Base-by-base conservation (phyloP, 1,140 invertebrate genomes). In the Rhopalosiphum padi region DNA sequence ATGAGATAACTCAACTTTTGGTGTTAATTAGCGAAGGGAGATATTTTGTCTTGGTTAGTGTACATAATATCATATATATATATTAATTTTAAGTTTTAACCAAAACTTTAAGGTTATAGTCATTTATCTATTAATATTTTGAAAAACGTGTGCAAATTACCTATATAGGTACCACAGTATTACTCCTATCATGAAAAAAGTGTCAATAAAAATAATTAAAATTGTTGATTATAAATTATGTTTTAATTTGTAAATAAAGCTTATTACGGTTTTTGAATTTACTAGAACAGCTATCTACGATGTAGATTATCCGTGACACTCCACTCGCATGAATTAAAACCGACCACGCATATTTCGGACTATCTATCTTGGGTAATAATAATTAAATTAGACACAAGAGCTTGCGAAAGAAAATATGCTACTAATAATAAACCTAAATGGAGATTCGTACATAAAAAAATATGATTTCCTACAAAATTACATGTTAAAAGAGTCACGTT, bases 401-500 rank as follows among this genome's bases (percentile, higher is more conserved):
- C 37, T 89, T 30, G 89, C 37, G 30, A 43, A 68, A 68, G n/a
- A 90, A 90, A 41, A 90, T 22, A 60, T 60, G 68, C 23, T 43
- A 68, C 41, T 68, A 68, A 68, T 90, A 90, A 90, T 68, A 68
- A 90, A 43, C 53, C 15, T 68, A 60, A 90, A 43, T 68, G 89
- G 37, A 90, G 53, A 68, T 60, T 68, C 53, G 30, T 53, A 37
- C 25, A 89, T 35, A n/a, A 18, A 55, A 68, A 90, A 90, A 68
- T 46, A 68, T 25, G 18, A 68, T 90, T 90, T 30, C 41, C 15
- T 68, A 90, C 55, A 68, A 90, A 90, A 90, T 90, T 90, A 90
- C 25, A 90, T n/a, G 89, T 55, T 90, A 68, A 90, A 90, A 90
- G 37, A 90, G 25, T 90, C 89, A 90, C 89, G 89, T 90, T 60